Base-by-base conservation (phyloP, 2,113 vertebrate genomes). In the Ciconia maguari region DNA sequence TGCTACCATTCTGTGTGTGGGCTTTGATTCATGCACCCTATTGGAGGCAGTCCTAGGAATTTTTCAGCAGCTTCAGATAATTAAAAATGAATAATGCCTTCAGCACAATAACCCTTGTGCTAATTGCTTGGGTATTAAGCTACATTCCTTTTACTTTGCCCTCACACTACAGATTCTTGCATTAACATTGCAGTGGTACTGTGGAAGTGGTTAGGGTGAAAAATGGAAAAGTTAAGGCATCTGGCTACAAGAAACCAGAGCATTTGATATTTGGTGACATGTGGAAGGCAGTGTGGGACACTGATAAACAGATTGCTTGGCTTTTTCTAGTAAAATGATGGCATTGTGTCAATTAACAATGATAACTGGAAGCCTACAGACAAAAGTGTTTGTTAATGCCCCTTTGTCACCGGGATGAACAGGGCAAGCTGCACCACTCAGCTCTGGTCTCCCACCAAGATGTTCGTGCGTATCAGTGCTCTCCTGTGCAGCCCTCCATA, bases 1-100 rank as follows among this genome's bases (percentile, higher is more conserved):
- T 30, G 70, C 87, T 74, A 3, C 91, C 29, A 34, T 95, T 91
- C 94, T 95, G 91, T 93, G 93, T 88, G 94, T 96, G 96, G 96
- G 75, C 91, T 94, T 95, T 69, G 58, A 93, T 92, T 95, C 62
- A 41, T 49, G 62, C 14, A 62, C 71, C 84, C 70, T 7, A 87
- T 72, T 97, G 94, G 93, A 97, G 93, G 87, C 91, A 86, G 42
- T 74, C 96, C 84, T 90, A 93, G 93, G 93, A 94, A 97, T 95
- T 95, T 85, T 95, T 94, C 54, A 88, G 84, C 93, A 95, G 93
- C 91, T 90, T 93, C 93, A 92, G 94, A 82, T 95, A 95, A 97
- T 97, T 93, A 94, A 82, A 83, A 88, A 85, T 96, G 84, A 95
- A 93, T 87, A 92, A 92, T 46, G 96, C 96, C 94, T 85, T 95